Evolutionary conservation across 1,140 invertebrate species (phyloP), one percentile per base, ranked within the genome.

Genomic region (Cataglyphis hispanica): DNA sequence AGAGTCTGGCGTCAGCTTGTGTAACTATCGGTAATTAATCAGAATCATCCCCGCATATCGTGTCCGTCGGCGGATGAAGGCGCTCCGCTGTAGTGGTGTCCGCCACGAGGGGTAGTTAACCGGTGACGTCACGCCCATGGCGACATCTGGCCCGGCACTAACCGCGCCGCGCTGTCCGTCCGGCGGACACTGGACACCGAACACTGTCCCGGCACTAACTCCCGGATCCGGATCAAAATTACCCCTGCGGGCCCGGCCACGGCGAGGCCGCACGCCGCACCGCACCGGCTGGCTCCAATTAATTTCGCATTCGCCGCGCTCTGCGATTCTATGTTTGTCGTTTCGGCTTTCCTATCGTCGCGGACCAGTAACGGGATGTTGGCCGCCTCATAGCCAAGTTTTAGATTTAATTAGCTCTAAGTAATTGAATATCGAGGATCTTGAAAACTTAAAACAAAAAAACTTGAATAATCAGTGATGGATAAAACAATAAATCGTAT

Each of bases 21-120:
- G 93, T 92, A 94, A 95, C 93, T 94, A 95, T 94, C 92, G 94
- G 93, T 93, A 95, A 95, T 95, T 95, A 95, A 95, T 95, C 94
- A 95, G 94, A 95, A 95, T 95, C 92, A 94, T 95, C 94, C 93
- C 94, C 90, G 92, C 93, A 93, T 93, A 93, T 93, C 92, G 94
- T 92, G 91, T 93, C 90, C 89, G 86, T 84, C 69, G 85, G 86
- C 80, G 88, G 87, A 64, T 70, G 84, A 80, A 84, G 70, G 86
- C 46, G 40, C 25, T 50, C 25, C 50, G 31, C 7, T 53, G 88
- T 89, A 76, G 80, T 81, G 83, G 86, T 83, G 88, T 78, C 74
- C 84, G 66, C 83, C 34, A 75, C 84, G 90, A 87, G 90, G 91
- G 92, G 92, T 94, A 94, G 94, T 95, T 95, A 95, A 94, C 94